These are phyloP conservation scores for Parthenolecanium corni DNA, from an alignment of 2,888 invertebrate species.

Conservation along the genomic window DNA sequence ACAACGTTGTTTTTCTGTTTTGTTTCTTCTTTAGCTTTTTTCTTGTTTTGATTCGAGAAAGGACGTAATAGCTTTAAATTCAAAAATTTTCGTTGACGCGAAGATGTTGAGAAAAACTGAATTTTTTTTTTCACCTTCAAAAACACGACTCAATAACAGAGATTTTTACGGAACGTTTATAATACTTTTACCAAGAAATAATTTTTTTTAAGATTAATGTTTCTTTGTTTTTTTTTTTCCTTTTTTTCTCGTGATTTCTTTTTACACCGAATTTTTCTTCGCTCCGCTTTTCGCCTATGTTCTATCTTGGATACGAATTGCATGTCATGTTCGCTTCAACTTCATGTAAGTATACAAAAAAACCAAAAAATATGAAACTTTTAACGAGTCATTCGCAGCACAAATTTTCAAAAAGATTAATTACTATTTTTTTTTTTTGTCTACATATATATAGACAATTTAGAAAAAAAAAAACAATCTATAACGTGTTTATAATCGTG, in stretches of 20 bases:
- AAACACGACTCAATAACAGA: no score
- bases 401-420: slow-evolving; percentile 20
- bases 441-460: not conserved
- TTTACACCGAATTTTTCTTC: slow-evolving; percentile 62
- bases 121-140: not conserved
- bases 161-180: no score
- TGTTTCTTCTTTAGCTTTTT: no score
- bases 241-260: slow-evolving; percentile 52
- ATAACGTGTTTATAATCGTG: slow-evolving; percentile 22
- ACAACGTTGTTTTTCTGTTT: no score
- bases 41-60: no score
- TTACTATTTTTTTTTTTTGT: not conserved
- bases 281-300: slow-evolving; percentile 60
- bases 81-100: no score
- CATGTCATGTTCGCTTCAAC: slow-evolving; percentile 49
- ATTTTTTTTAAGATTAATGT: slow-evolving; percentile 18
- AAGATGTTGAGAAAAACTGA: not conserved
- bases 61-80: no score
- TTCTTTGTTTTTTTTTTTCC: slow-evolving; percentile 40
- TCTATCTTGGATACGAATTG: slow-evolving; percentile 38
- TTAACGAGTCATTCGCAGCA: slow-evolving; percentile 21
- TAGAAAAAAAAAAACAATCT: not conserved
- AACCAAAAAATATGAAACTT: not conserved
- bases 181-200: not conserved
- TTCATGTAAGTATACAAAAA: slow-evolving; percentile 27